Base-by-base conservation (phyloP, 1,140 invertebrate species). In the Chymomyza costata region DNA sequence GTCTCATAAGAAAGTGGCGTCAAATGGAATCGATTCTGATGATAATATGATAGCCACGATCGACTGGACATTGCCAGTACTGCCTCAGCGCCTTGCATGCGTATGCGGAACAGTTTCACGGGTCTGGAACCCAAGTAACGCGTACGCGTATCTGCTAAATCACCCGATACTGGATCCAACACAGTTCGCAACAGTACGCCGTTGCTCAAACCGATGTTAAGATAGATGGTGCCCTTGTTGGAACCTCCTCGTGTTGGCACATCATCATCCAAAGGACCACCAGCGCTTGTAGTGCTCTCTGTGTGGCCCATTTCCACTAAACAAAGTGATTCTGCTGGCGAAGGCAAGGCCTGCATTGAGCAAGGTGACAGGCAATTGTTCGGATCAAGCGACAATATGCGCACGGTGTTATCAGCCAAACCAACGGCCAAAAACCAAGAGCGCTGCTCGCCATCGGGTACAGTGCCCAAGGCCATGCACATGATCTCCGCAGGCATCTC, bases 171-270 rank as follows among this genome's bases (percentile, higher is more conserved):
- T 11, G 95, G 94, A 88, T 99, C 98, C 8, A 99, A 86, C 1
- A 99, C 97, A 2, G 96, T 98, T 74, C 98, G 89, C 28, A 99
- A 87, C 39, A 99, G 86, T 31, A 97, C 97, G 40, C 98, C 98
- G 87, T 99, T 99, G 87, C 97, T 93, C 8, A 99, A 87, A 7
- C 98, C 98, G 87, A 99, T 98, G 85, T 99, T 99, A 5, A 99
- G 88, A 87, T 99, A 99, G 2, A 99, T 88, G 6, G 94, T 92
- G 53, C 92, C 90, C 49, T 89, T 87, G 51, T 88, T 88, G 8
- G 83, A 85, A 11, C 86, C 83, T 40, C 62, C 60, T 0, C 67
- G 50, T 10, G 56, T 66, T 0, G 65, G 40, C 0, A 78, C 78
- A 7, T 86, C 67, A 31, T 85, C 83, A 37, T 90, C 89, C 16